Base-by-base conservation (phyloP, 2,888 invertebrate genomes). In the Altica lythri region DNA sequence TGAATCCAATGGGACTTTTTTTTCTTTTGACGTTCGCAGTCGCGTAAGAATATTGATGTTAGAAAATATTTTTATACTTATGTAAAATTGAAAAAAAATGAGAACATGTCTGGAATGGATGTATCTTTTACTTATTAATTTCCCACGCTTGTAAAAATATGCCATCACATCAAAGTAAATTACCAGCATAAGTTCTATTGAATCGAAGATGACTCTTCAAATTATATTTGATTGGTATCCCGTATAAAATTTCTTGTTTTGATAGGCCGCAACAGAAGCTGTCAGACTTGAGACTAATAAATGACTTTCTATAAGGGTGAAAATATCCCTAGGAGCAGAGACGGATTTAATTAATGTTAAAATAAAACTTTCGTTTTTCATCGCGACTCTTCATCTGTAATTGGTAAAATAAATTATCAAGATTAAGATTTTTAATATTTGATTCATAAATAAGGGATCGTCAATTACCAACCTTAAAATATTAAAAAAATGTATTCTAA, bases 181-280 rank as follows among this genome's bases (percentile, higher is more conserved):
- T 50, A 44, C 43, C 27, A 35, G 16, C 42, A 43, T 35, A 25
- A 2, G 6, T 13, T 12, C 35, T 37, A 50, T 49, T 25, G 16
- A 16, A 5, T 29, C 30, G n/a, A 34, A 22, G 44, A 46, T 53
- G 45, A 46, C 46, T 46, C 22, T 40, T 32, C 34, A 10, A 45
- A 45, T 53, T 53, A 13, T 46, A 19, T 53, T 35, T 34, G 32
- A 53, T 47, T 47, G 27, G 42, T 32, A 53, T 53, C 53, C 53
- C 34, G 53, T 42, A 53, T 48, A 37, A 22, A 48, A 48, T 51
- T 55, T 52, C 48, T 52, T 55, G 55, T 55, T 55, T 47, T 55
- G 52, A 52, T 52, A 55, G 37, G 52, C 43, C 42, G 10, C 22
- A 51, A 47, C 38, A 10, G 43, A 12, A 30, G 18, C 42, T 55